Evolutionary conservation across 2,888 invertebrate species (phyloP).

Genomic region (Camponotus fellah): DNA sequence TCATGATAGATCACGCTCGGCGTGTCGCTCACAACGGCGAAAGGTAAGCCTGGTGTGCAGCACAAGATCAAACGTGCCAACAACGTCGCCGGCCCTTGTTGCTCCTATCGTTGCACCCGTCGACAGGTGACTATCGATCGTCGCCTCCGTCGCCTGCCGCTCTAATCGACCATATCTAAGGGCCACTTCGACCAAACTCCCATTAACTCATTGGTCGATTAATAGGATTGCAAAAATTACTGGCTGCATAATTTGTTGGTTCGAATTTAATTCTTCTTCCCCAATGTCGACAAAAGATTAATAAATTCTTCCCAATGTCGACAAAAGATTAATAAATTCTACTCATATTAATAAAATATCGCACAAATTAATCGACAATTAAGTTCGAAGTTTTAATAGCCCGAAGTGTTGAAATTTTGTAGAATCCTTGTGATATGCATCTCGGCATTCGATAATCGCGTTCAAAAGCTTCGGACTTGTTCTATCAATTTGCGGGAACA

Average conservation of each 20-base stretch:
- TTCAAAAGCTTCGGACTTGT: not conserved
- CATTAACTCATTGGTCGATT: not conserved
- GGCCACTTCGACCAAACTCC: constrained; percentile 7
- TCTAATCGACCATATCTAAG: constrained; percentile 36
- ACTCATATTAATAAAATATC: not conserved
- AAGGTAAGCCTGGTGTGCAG: constrained; percentile 79
- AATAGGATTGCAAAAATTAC: not conserved
- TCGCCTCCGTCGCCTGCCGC: constrained; percentile 18
- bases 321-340: not conserved
- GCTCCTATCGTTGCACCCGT: constrained; percentile 36
- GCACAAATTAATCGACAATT: not conserved
- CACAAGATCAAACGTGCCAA: constrained; percentile 84
- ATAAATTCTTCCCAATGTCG: not conserved
- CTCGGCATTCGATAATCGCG: constrained; percentile 18
- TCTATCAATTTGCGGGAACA: not conserved
- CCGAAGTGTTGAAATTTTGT: constrained; percentile 29
- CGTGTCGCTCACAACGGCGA: constrained; percentile 81
- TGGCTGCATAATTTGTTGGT: not conserved
- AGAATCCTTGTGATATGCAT: not conserved
- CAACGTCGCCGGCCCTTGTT: constrained; percentile 70
- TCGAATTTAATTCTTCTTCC: not conserved
- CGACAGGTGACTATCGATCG: constrained; percentile 56
- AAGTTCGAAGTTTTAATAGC: not conserved
- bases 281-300: not conserved
- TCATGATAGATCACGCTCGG: constrained; percentile 85